Evolutionary conservation across 2,888 invertebrate species (phyloP), one percentile per base, ranked within the genome.

Genomic region (Saturnia pavonia): DNA sequence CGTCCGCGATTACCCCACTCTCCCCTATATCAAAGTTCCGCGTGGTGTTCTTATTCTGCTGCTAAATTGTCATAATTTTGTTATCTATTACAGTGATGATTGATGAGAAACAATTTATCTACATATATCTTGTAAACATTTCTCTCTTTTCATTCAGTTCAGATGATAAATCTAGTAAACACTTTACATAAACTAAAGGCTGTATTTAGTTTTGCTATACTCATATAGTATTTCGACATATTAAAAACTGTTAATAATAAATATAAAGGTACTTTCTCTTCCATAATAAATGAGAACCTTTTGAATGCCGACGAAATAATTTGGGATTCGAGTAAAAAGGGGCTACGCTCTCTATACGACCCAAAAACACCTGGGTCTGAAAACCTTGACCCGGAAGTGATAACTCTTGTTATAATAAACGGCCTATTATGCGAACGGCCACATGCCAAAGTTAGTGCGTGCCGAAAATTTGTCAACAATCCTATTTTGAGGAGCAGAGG

Each of bases 321-420:
- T 65, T 40, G 65, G n/a, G 40, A 40, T 65, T 40, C 65, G 40
- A 34, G n/a, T 4, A n/a, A 65, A 65, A 65, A 65, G 19, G 65
- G 19, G n/a, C 40, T 14, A 40, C 65, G 0, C 14, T 60, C 57
- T 14, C 25, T 27, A 27, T 60, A 27, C 65, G 76, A 74, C 75
- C 82, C 78, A 70, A 72, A 60, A 76, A 81, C 79, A 81, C 79
- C 77, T 78, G 78, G 76, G 73, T 79, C 77, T 78, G 78, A 75
- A 73, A 54, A n/a, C 88, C 87, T 87, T 87, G 87, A 88, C 87
- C 85, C 77, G 77, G 65, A 27, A 27, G 65, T 40, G 65, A 65
- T 40, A 65, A 72, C 78, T 60, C 57, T 75, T 77, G 77, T 83
- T 79, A 80, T 77, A 79, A 79, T 76, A 76, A 76, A 72, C 76